Percentiles rank a stretch among this genome's conserved stretches.
Conservation (phyloP, 2,888 invertebrate genomes). For the Gnatocerus cornutus region DNA sequence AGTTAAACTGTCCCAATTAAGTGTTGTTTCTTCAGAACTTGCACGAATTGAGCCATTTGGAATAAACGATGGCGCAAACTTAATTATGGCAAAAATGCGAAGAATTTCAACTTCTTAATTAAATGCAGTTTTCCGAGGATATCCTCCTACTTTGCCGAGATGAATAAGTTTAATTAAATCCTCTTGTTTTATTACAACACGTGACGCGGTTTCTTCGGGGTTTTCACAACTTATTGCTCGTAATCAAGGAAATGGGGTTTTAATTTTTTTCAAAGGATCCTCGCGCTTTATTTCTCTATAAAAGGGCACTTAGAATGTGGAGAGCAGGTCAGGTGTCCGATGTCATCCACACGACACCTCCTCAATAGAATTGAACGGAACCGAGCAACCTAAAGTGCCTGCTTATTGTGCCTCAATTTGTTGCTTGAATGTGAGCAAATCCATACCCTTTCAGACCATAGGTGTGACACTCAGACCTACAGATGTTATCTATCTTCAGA, state of each 20-base stretch:
- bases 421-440: constrained; percentile 59
- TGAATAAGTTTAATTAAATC: constrained; percentile 73
- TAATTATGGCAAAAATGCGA: constrained; percentile 72
- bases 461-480: constrained; percentile 54
- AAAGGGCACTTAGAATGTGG: constrained; percentile 48
- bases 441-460: constrained; percentile 59
- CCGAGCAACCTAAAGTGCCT: constrained; percentile 63
- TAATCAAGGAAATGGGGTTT: constrained; percentile 30
- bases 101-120: constrained; percentile 72
- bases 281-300: constrained; percentile 24
- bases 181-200: constrained; percentile 63
- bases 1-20: constrained; percentile 46
- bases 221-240: too few relatives aligned
- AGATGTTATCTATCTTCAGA: constrained; percentile 48
- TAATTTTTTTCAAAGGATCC: constrained; percentile 43
- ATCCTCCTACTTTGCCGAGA: constrained; percentile 70
- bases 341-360: constrained; percentile 62
- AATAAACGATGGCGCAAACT: constrained; percentile 69
- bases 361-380: constrained; percentile 58
- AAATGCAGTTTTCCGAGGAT: constrained; percentile 70
- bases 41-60: constrained; percentile 68
- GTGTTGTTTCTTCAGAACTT: constrained; percentile 50
- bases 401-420: constrained; percentile 63
- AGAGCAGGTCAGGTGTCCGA: constrained; percentile 61
- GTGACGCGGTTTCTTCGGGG: constrained; percentile 54